Conservation (phyloP, 2,113 vertebrate genomes). For the Amblyornis subalaris region DNA sequence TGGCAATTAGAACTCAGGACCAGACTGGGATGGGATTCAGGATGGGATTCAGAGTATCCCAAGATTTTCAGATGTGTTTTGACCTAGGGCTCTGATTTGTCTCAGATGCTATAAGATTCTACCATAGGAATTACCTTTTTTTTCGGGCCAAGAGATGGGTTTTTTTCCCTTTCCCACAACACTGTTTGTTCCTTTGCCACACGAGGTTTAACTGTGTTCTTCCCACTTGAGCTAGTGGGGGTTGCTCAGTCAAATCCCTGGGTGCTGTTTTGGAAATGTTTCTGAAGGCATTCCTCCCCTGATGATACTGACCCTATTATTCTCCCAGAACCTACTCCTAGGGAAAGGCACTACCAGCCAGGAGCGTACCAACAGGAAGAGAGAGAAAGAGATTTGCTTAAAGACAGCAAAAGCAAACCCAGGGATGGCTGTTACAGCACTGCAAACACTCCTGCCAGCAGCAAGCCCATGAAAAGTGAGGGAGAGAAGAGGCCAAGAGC, state of each 20-base stretch:
- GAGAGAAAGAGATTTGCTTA: background rate
- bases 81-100: background rate
- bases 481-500: background rate
- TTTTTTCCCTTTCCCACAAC: background rate
- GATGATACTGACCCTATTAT: background rate
- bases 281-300: background rate
- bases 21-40: background rate
- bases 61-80: background rate
- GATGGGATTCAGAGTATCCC: background rate
- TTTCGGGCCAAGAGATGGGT: rapidly evolving
- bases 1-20: background rate
- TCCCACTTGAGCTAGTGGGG: background rate
- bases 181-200: background rate
- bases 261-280: background rate
- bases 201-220: background rate
- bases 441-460: background rate
- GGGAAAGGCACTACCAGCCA: background rate
- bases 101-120: background rate
- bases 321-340: background rate
- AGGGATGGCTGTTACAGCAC: background rate
- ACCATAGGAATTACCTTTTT: background rate
- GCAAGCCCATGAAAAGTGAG: background rate
- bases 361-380: rapidly evolving
- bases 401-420: background rate
- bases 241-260: background rate